phyloP scores from a whole-genome alignment of 2,113 vertebrate species.

The Leucopsar rothschildi region DNA sequence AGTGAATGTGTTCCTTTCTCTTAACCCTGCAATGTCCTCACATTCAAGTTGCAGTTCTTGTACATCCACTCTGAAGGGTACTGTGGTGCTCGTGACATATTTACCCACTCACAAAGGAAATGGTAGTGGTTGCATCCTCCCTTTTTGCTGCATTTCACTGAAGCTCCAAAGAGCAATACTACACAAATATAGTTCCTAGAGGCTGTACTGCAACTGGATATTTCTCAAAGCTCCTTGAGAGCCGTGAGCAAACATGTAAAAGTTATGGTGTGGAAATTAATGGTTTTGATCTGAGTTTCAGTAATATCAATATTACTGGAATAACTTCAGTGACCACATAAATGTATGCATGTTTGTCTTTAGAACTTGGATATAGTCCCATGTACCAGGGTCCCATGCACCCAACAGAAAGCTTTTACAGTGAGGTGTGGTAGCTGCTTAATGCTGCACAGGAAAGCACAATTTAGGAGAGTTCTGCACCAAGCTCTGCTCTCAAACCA shows the following conservation, averaged over 20 bases:
- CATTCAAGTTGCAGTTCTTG: background rate
- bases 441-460: background rate
- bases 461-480: background rate
- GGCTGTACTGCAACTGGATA: background rate
- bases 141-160: background rate
- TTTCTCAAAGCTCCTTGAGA: slow-evolving; percentile 30
- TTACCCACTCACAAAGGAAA: background rate
- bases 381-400: background rate
- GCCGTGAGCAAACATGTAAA: background rate
- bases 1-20: background rate
- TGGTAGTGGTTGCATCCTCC: background rate
- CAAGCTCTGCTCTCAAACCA: background rate
- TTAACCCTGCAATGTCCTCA: background rate
- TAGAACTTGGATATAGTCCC: background rate
- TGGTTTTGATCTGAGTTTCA: slow-evolving; percentile 27
- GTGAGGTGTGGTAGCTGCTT: background rate
- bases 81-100: background rate
- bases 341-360: background rate
- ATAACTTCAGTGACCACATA: background rate
- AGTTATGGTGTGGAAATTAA: background rate
- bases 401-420: background rate
- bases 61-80: background rate
- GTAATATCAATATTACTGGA: background rate
- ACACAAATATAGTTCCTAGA: background rate
- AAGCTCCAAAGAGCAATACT: background rate